Percentiles rank a stretch among this genome's conserved stretches.
Evolutionary conservation across 2,888 invertebrate species (phyloP).

Genomic region (Clusia tigrina): DNA sequence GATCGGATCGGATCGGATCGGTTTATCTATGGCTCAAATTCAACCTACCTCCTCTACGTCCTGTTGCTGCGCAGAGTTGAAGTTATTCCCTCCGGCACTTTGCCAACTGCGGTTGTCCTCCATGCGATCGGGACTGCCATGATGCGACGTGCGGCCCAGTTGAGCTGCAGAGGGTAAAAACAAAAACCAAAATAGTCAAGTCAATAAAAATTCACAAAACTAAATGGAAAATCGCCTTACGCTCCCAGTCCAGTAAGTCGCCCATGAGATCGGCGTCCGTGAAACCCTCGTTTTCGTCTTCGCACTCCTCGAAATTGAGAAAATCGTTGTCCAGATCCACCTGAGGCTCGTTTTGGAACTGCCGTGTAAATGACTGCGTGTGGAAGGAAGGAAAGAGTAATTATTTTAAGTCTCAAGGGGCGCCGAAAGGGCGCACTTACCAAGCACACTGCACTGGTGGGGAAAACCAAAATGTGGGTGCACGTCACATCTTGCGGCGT

Average conservation of each 20-base stretch:
- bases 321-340: slow-evolving; percentile 73
- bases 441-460: slow-evolving; percentile 94
- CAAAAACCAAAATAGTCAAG: slow-evolving; percentile 5
- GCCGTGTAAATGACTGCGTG: slow-evolving; percentile 58
- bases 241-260: slow-evolving; percentile 76
- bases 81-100: slow-evolving; percentile 66
- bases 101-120: slow-evolving; percentile 65
- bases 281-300: slow-evolving; percentile 64
- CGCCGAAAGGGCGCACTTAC: slow-evolving; percentile 62
- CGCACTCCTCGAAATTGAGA: slow-evolving; percentile 70
- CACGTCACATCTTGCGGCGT: slow-evolving; percentile 97
- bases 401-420: not conserved
- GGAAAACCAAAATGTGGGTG: slow-evolving; percentile 98
- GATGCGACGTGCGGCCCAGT: slow-evolving; percentile 67
- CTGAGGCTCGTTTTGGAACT: slow-evolving; percentile 61
- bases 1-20: not conserved
- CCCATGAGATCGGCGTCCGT: slow-evolving; percentile 67
- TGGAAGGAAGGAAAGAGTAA: slow-evolving; percentile 9
- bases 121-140: slow-evolving; percentile 68
- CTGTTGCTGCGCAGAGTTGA: slow-evolving; percentile 59
- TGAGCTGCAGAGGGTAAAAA: slow-evolving; percentile 65
- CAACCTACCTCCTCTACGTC: slow-evolving; percentile 63
- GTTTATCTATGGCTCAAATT: not conserved
- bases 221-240: slow-evolving; percentile 47
- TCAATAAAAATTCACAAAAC: not conserved